A percentile compares a stretch with the other conserved stretches of the same genome.
Conservation (phyloP, 1,140 invertebrate genomes). For the Drosophila truncata region DNA sequence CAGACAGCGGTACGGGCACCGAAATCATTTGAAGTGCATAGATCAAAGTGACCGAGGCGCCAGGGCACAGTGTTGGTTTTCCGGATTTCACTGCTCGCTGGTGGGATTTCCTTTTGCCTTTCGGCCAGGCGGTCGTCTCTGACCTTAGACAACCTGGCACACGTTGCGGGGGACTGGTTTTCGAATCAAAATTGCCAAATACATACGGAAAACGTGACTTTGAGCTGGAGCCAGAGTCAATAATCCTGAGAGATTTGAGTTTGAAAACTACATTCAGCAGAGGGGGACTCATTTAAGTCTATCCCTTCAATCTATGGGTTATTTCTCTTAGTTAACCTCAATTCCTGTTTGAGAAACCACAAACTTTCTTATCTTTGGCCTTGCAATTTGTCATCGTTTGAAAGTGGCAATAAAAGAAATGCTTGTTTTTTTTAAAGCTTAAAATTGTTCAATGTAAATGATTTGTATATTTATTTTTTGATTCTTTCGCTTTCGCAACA, state of each 20-base stretch:
- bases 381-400: conserved; percentile 9
- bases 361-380: conserved; percentile 63
- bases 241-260: conserved; percentile 13
- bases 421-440: conserved; percentile 22
- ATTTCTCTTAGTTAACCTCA: conserved; percentile 71
- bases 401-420: conserved; percentile 63
- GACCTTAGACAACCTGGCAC: conserved; percentile 78
- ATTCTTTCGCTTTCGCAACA: conserved; percentile 63
- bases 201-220: conserved; percentile 78
- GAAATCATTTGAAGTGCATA: conserved; percentile 79
- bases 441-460: not conserved
- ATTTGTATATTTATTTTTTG: conserved; percentile 4
- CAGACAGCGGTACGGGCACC: conserved; percentile 33
- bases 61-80: conserved; percentile 49
- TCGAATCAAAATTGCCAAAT: conserved; percentile 60
- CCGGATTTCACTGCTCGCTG: conserved; percentile 46
- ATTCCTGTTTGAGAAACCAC: conserved; percentile 56
- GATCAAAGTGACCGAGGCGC: conserved; percentile 80
- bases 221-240: not conserved
- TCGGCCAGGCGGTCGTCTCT: conserved; percentile 52
- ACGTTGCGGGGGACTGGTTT: conserved; percentile 60
- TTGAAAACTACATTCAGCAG: conserved; percentile 7
- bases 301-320: conserved; percentile 18
- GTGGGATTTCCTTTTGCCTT: conserved; percentile 35
- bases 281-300: not conserved